Conservation (phyloP, 2,113 vertebrate genomes). For the Pygoscelis adeliae region DNA sequence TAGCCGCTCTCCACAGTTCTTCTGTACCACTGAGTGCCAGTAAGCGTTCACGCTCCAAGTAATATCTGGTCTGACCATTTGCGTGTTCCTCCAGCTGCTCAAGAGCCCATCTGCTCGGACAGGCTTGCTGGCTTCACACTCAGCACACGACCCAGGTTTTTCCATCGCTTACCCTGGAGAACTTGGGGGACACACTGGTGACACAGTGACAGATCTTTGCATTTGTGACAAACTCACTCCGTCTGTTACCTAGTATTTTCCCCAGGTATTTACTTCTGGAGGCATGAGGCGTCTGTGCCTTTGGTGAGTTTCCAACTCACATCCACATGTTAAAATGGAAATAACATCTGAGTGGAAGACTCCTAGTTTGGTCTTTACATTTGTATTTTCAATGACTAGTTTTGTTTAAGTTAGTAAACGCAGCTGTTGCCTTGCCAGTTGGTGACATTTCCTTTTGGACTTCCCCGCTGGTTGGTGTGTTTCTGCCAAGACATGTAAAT, state of each 20-base stretch:
- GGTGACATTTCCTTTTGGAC: constrained; percentile 74
- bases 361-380: constrained; percentile 59
- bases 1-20: not conserved
- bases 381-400: constrained; percentile 70
- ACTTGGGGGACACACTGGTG: not conserved
- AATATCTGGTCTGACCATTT: constrained; percentile 40
- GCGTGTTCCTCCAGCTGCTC: constrained; percentile 35
- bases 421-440: constrained; percentile 70
- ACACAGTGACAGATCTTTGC: constrained; percentile 8
- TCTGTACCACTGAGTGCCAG: not conserved
- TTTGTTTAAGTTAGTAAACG: constrained; percentile 70
- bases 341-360: constrained; percentile 56
- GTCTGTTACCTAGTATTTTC: constrained; percentile 2
- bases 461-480: constrained; percentile 21
- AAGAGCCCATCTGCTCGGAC: constrained; percentile 29
- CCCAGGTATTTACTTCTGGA: constrained; percentile 48
- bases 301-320: constrained; percentile 51
- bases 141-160: not conserved
- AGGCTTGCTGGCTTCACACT: not conserved
- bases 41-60: not conserved
- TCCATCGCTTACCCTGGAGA: not conserved
- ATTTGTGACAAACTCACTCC: constrained; percentile 6
- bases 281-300: not conserved
- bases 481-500: constrained; percentile 66
- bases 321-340: constrained; percentile 68